A percentile compares a stretch with the other conserved stretches of the same genome.
Conservation (phyloP, 2,888 invertebrate genomes). For the Scaptomyza tumidula region DNA sequence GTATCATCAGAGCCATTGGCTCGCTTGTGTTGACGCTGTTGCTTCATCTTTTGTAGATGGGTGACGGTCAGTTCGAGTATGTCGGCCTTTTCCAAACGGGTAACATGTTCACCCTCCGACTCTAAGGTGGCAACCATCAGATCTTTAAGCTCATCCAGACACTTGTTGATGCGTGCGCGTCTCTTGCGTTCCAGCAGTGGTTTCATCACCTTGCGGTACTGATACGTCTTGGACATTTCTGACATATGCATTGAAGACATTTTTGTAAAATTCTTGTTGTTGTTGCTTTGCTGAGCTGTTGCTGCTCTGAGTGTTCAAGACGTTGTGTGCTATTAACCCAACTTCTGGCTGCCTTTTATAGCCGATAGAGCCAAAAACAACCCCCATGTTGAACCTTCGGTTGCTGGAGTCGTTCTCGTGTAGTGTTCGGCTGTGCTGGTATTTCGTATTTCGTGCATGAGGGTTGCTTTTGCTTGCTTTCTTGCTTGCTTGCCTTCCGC, state of each 20-base stretch:
- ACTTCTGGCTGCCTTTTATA: slow-evolving; percentile 71
- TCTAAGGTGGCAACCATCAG: slow-evolving; percentile 89
- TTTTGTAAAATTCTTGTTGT: slow-evolving; percentile 26
- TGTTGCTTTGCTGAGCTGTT: slow-evolving; percentile 57
- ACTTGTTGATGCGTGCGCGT: slow-evolving; percentile 94
- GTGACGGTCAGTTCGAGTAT: slow-evolving; percentile 94
- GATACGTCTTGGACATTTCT: slow-evolving; percentile 93
- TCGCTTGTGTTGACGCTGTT: slow-evolving; percentile 85
- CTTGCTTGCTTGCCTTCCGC: slow-evolving; percentile 56
- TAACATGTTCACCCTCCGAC: slow-evolving; percentile 95
- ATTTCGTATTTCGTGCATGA: slow-evolving; percentile 59
- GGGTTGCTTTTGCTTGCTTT: slow-evolving; percentile 51
- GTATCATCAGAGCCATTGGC: slow-evolving; percentile 84
- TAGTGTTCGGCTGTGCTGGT: slow-evolving; percentile 53
- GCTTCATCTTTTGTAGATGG: slow-evolving; percentile 91
- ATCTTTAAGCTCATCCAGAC: slow-evolving; percentile 95
- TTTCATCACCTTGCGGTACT: slow-evolving; percentile 97
- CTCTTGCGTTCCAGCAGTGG: slow-evolving; percentile 96
- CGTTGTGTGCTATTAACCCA: slow-evolving; percentile 66
- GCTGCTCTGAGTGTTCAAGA: slow-evolving; percentile 66
- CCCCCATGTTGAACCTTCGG: slow-evolving; percentile 50
- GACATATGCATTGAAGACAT: slow-evolving; percentile 81
- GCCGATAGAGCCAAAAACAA: slow-evolving; percentile 46
- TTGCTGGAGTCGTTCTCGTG: slow-evolving; percentile 14
- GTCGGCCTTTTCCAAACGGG: slow-evolving; percentile 95